Evolutionary conservation across 2,888 invertebrate genomes (phyloP).

Genomic region (Nemoura dubitans): DNA sequence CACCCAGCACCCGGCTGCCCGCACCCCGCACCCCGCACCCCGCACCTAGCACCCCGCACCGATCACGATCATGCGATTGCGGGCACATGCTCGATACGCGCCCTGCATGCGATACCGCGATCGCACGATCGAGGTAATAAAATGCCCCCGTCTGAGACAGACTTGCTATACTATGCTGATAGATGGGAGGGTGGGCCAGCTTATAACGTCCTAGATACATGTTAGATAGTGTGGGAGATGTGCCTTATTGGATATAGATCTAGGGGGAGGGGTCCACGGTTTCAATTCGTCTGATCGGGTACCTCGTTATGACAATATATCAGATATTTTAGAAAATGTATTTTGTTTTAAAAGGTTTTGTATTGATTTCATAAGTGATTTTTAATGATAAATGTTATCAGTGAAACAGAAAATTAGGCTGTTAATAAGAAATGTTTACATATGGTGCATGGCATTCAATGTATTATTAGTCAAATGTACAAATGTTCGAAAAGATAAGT

Average conservation of each 20-base stretch:
- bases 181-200: not conserved
- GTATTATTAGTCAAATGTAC: not conserved
- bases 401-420: not conserved
- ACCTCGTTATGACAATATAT: not conserved
- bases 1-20: too few species aligned
- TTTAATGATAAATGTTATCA: not conserved
- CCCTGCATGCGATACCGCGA: not conserved
- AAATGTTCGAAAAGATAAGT: not conserved
- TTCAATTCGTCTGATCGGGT: not conserved
- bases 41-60: too few species aligned
- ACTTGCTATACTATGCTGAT: not conserved
- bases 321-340: not conserved
- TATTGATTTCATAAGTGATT: not conserved
- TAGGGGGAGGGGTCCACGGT: not conserved
- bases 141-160: not conserved
- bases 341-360: not conserved
- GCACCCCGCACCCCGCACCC: too few species aligned
- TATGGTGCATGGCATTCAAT: not conserved
- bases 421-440: conserved; percentile 9
- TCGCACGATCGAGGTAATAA: not conserved
- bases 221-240: not conserved
- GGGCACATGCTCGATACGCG: conserved; percentile 8
- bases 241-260: not conserved
- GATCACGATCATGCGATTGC: not conserved
- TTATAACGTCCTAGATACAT: too few species aligned